phyloP scores from a whole-genome alignment of 1,140 invertebrate genomes.

The Argopecten irradians region DNA sequence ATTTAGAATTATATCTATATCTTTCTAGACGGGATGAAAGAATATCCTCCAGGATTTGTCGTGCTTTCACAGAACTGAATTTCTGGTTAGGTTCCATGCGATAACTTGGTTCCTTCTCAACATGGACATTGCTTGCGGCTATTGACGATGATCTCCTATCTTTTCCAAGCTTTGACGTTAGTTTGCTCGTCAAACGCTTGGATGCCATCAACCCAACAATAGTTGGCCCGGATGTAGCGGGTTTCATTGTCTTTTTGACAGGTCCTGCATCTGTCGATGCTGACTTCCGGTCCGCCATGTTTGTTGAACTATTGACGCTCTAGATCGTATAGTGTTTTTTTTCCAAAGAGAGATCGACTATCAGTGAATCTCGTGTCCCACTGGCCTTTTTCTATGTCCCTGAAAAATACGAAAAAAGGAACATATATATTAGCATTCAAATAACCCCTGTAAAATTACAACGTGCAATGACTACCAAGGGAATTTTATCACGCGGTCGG shows the following conservation, averaged over 20 bases:
- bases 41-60: not conserved
- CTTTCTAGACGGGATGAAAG: not conserved
- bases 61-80: not conserved
- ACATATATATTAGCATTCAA: no score
- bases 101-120: constrained; percentile 37
- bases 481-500: no score
- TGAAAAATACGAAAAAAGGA: no score
- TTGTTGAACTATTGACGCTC: no score
- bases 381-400: no score
- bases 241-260: not conserved
- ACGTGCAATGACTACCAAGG: no score
- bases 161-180: not conserved
- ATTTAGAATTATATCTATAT: constrained; percentile 43
- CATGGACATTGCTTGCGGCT: constrained; percentile 11
- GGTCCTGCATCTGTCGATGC: not conserved
- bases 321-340: not conserved
- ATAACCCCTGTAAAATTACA: no score
- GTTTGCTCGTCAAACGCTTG: constrained; percentile 35
- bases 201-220: constrained; percentile 46
- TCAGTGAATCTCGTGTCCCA: no score
- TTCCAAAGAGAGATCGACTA: no score
- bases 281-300: constrained; percentile 1
- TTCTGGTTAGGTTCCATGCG: constrained; percentile 30
- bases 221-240: constrained; percentile 24
- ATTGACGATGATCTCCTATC: constrained; percentile 29